phyloP scores from a whole-genome alignment of 2,797 vertebrate genomes.

The Cyclura pinguis region DNA sequence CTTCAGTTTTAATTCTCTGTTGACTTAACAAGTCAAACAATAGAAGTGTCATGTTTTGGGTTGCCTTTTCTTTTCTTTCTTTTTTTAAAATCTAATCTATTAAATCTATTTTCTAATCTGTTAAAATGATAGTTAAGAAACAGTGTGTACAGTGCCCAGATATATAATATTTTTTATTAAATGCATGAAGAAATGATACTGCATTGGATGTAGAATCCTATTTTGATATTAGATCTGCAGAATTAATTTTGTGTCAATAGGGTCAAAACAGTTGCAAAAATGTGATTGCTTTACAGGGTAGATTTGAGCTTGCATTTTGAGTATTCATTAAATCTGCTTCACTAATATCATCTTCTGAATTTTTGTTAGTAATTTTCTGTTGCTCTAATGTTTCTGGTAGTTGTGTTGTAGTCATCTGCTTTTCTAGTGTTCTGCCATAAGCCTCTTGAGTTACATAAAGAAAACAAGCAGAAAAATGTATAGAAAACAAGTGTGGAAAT shows the following conservation, averaged over 20 bases:
- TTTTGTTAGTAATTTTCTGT: slow-evolving; percentile 79
- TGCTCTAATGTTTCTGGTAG: slow-evolving; percentile 76
- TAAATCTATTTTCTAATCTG: slow-evolving; percentile 65
- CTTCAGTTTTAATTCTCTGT: slow-evolving; percentile 61
- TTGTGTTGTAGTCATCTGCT: slow-evolving; percentile 71
- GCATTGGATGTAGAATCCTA: slow-evolving; percentile 86
- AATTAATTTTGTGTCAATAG: slow-evolving; percentile 88
- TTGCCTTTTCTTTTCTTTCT: slow-evolving; percentile 7
- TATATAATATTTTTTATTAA: slow-evolving; percentile 80
- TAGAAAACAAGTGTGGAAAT: slow-evolving; percentile 1
- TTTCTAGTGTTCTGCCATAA: slow-evolving; percentile 42
- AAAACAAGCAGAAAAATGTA: slow-evolving; percentile 38
- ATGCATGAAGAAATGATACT: slow-evolving; percentile 81
- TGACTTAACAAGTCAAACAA: slow-evolving; percentile 59
- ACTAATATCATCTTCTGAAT: slow-evolving; percentile 80
- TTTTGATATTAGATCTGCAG: slow-evolving; percentile 86
- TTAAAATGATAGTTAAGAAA: slow-evolving; percentile 78
- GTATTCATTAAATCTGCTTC: slow-evolving; percentile 83
- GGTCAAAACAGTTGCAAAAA: slow-evolving; percentile 89
- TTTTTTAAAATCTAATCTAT: slow-evolving; percentile 39
- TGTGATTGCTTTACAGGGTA: slow-evolving; percentile 83
- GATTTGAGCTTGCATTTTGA: slow-evolving; percentile 88
- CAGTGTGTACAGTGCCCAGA: slow-evolving; percentile 78
- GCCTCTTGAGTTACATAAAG: slow-evolving; percentile 5
- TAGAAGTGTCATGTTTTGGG: slow-evolving; percentile 52